Evolutionary conservation across 2,888 invertebrate species (phyloP).

Genomic region (Malthinus seriepunctatus): DNA sequence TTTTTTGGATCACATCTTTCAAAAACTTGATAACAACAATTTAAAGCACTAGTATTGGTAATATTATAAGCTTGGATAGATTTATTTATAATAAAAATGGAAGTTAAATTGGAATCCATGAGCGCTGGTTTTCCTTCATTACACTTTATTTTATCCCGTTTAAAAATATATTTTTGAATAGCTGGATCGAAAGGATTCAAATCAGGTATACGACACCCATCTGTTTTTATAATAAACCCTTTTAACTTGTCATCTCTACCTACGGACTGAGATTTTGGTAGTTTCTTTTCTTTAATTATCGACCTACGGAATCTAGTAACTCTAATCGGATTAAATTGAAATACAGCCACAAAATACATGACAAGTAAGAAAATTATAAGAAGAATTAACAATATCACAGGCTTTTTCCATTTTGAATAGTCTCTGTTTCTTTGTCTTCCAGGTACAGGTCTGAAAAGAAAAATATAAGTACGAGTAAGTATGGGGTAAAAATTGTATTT

Average conservation of each 20-base stretch:
- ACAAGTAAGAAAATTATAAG: slow-evolving; percentile 39
- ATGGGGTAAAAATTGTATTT: too few species aligned
- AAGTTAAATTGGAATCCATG: slow-evolving; percentile 62
- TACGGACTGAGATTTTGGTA: slow-evolving; percentile 7
- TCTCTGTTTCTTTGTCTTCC: too few species aligned
- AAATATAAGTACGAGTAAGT: too few species aligned
- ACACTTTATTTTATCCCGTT: slow-evolving; percentile 57
- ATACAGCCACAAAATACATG: slow-evolving; percentile 45
- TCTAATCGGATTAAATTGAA: slow-evolving; percentile 39
- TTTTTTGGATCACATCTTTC: slow-evolving; percentile 58
- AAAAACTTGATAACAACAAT: slow-evolving; percentile 67
- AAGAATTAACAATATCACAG: slow-evolving; percentile 41
- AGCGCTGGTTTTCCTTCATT: slow-evolving; percentile 59
- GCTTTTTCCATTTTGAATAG: slow-evolving; percentile 35
- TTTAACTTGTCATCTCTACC: slow-evolving; percentile 17
- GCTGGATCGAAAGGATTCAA: slow-evolving; percentile 64
- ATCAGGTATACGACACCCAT: slow-evolving; percentile 70
- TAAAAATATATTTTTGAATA: slow-evolving; percentile 59
- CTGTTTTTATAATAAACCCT: slow-evolving; percentile 57
- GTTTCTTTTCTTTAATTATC: too few species aligned
- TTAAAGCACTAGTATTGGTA: slow-evolving; percentile 52
- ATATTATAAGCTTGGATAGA: slow-evolving; percentile 59
- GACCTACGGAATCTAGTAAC: slow-evolving; percentile 5
- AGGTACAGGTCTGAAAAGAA: too few species aligned
- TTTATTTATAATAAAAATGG: slow-evolving; percentile 60